Percentiles rank a stretch among this genome's conserved stretches.
These are phyloP conservation scores for Lomographa bimaculata DNA, from an alignment of 2,888 invertebrate species.

Conservation along the genomic window DNA sequence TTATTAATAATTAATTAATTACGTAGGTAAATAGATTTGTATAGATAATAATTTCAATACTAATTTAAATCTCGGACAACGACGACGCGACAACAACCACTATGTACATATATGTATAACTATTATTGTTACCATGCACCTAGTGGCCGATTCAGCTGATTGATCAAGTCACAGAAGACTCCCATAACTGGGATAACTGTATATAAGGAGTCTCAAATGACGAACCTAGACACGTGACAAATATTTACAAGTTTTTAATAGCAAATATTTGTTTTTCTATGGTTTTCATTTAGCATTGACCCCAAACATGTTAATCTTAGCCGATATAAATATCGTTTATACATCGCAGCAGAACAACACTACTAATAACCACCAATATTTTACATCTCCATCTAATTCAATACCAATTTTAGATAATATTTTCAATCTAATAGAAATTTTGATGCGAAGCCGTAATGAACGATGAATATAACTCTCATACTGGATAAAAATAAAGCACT, in stretches of 20 bases:
- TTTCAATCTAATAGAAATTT: conserved; percentile 31
- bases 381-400: conserved; percentile 45
- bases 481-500: conserved; percentile 66
- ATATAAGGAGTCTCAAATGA: conserved; percentile 1
- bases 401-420: conserved; percentile 27
- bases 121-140: conserved; percentile 51
- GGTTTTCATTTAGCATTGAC: background rate
- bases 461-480: conserved; percentile 48
- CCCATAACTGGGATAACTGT: conserved; percentile 4
- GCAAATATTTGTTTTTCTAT: no score
- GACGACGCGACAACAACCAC: conserved; percentile 43
- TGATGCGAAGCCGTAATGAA: conserved; percentile 48
- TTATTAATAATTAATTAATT: conserved; percentile 10
- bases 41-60: conserved; percentile 44
- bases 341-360: conserved; percentile 38
- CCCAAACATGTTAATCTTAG: conserved; percentile 40
- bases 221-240: background rate
- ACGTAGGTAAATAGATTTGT: conserved; percentile 14
- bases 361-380: conserved; percentile 40
- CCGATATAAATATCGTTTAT: conserved; percentile 35
- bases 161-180: conserved; percentile 3
- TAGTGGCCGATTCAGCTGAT: conserved; percentile 40
- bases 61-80: conserved; percentile 45
- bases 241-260: no score
- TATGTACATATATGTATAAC: conserved; percentile 49